phyloP scores from a whole-genome alignment of 2,888 invertebrate genomes.

The Caenorhabditis sp. region DNA sequence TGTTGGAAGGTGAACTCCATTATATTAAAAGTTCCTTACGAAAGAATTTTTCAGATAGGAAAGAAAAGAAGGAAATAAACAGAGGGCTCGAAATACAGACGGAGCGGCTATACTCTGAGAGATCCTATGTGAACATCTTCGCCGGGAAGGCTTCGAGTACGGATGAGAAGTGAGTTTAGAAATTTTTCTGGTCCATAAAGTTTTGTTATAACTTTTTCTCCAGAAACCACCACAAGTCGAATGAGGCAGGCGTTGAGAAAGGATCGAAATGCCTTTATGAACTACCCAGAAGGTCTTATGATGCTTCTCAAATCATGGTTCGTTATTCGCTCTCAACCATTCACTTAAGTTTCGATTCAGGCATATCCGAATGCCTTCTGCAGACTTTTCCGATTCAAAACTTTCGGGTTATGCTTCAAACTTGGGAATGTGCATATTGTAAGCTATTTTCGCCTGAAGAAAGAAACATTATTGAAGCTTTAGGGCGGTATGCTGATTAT shows the following conservation, averaged over 20 bases:
- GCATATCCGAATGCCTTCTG: background rate
- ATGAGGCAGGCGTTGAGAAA: background rate
- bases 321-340: background rate
- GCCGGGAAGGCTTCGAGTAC: background rate
- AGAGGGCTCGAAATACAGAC: background rate
- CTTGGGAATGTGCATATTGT: constrained; percentile 12
- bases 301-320: constrained; percentile 15
- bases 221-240: background rate
- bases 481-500: background rate
- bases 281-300: constrained; percentile 1
- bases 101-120: background rate
- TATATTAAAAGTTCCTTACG: too few relatives aligned
- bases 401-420: background rate
- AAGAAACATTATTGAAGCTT: background rate
- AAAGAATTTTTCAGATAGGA: constrained; percentile 11
- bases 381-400: background rate
- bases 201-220: background rate
- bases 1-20: constrained; percentile 1
- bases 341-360: background rate
- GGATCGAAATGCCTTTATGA: background rate
- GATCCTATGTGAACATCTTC: background rate
- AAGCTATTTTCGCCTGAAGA: background rate
- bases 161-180: background rate
- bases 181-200: background rate
- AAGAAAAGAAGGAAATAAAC: background rate